Conservation (phyloP, 2,888 invertebrate species). For the Lasioglossum pauxillum region DNA sequence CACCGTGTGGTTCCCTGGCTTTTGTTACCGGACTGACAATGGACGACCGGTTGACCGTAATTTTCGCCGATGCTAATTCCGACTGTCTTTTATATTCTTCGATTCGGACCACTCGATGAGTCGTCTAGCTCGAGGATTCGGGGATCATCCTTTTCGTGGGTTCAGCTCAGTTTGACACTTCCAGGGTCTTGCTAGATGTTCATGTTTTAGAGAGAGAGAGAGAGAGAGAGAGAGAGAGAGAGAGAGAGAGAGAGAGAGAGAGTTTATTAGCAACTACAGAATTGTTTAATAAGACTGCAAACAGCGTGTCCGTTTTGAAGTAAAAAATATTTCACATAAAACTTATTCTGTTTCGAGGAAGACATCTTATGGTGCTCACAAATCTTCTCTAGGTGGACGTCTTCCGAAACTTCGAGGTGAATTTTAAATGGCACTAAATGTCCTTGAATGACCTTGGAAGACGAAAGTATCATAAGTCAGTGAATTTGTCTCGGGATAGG, state of each 20-base stretch:
- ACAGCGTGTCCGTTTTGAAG: background rate
- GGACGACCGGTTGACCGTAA: conserved; percentile 16
- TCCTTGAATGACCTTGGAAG: background rate
- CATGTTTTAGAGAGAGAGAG: background rate
- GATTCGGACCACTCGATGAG: background rate
- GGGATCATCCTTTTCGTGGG: background rate
- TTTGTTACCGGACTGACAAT: conserved; percentile 29
- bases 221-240: too few relatives aligned
- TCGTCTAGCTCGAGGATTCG: conserved; percentile 5
- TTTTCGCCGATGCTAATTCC: conserved; percentile 31
- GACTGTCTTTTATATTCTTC: conserved; percentile 1
- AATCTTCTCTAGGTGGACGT: background rate
- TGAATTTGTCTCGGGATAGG: background rate
- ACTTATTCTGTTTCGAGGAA: background rate
- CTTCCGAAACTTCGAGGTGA: background rate
- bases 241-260: too few relatives aligned
- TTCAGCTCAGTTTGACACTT: background rate
- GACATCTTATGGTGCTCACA: background rate
- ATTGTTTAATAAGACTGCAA: background rate
- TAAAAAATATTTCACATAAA: background rate
- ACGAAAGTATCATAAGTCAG: background rate
- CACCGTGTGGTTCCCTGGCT: background rate
- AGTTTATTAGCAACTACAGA: background rate
- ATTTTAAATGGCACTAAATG: background rate
- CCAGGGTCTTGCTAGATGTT: background rate